A percentile compares a stretch with the other conserved stretches of the same genome.
Conservation (phyloP, 1,140 invertebrate genomes). For the Drosophila paulistorum region DNA sequence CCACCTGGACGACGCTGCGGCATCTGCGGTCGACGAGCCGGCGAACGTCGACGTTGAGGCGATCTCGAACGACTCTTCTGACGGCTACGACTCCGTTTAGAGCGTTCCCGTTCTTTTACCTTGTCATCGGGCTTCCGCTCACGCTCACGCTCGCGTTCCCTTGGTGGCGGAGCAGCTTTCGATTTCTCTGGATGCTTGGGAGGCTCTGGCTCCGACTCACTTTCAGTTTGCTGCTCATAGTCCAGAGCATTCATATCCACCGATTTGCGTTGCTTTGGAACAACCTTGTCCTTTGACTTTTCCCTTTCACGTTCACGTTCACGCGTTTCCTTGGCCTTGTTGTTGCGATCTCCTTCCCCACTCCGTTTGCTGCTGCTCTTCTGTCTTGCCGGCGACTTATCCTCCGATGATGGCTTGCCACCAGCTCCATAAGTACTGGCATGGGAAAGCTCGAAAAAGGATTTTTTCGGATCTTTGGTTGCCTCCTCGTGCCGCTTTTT, state of each 20-base stretch:
- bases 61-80: slow-evolving; percentile 54
- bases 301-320: slow-evolving; percentile 62
- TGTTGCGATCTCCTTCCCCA: slow-evolving; percentile 41
- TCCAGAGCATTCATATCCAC: slow-evolving; percentile 80
- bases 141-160: slow-evolving; percentile 31
- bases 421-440: slow-evolving; percentile 78
- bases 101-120: slow-evolving; percentile 26
- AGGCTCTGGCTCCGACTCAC: slow-evolving; percentile 58
- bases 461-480: slow-evolving; percentile 75
- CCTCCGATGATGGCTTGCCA: slow-evolving; percentile 57
- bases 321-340: slow-evolving; percentile 44
- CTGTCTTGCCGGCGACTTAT: slow-evolving; percentile 42
- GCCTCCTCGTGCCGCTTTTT: slow-evolving; percentile 85
- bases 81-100: slow-evolving; percentile 46
- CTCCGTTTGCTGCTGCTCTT: slow-evolving; percentile 33
- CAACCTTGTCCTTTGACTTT: slow-evolving; percentile 45
- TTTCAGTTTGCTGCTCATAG: slow-evolving; percentile 78
- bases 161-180: slow-evolving; percentile 17
- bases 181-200: slow-evolving; percentile 26
- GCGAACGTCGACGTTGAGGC: slow-evolving; percentile 54
- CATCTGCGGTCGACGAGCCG: slow-evolving; percentile 52
- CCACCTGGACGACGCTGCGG: slow-evolving; percentile 34
- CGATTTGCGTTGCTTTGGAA: slow-evolving; percentile 61
- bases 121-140: slow-evolving; percentile 39
- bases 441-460: slow-evolving; percentile 79